Percentiles rank a stretch among this genome's conserved stretches.
phyloP scores from a whole-genome alignment of 2,797 vertebrate species.

The Microhierax caerulescens region DNA sequence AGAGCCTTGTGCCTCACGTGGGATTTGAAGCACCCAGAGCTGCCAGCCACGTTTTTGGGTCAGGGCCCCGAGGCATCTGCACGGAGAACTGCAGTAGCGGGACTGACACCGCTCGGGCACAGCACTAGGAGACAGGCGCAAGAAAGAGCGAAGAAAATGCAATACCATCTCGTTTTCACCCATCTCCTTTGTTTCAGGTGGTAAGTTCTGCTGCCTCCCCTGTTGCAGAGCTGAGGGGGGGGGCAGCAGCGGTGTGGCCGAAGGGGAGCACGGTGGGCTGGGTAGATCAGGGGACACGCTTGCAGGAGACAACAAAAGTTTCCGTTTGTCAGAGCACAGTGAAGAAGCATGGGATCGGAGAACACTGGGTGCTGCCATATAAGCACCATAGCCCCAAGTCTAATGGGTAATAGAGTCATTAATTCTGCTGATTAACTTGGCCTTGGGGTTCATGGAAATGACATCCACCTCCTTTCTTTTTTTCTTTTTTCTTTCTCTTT shows the following conservation, averaged over 20 bases:
- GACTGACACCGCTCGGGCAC: background rate
- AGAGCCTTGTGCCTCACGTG: background rate
- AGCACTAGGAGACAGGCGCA: accelerated
- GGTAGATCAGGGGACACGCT: background rate
- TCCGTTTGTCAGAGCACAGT: constrained; percentile 58
- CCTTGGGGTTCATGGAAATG: constrained; percentile 95
- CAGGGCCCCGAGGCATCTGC: accelerated
- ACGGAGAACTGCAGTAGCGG: accelerated
- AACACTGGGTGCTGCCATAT: constrained; percentile 74
- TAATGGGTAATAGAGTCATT: constrained; percentile 96
- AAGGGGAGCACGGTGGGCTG: background rate
- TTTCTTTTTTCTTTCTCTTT: background rate
- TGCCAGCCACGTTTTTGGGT: background rate
- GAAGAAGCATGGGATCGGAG: background rate
- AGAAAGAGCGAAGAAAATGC: background rate
- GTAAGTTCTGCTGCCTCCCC: background rate
- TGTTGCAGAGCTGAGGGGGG: background rate
- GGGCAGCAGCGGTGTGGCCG: accelerated
- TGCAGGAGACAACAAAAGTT: constrained; percentile 53
- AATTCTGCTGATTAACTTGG: constrained; percentile 99
- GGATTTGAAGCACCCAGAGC: background rate
- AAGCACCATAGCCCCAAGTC: constrained; percentile 80
- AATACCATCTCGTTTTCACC: background rate
- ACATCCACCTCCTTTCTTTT: constrained; percentile 82
- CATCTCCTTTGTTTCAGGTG: background rate